phyloP scores from a whole-genome alignment of 2,113 vertebrate species.

The Edolisoma coerulescens region DNA sequence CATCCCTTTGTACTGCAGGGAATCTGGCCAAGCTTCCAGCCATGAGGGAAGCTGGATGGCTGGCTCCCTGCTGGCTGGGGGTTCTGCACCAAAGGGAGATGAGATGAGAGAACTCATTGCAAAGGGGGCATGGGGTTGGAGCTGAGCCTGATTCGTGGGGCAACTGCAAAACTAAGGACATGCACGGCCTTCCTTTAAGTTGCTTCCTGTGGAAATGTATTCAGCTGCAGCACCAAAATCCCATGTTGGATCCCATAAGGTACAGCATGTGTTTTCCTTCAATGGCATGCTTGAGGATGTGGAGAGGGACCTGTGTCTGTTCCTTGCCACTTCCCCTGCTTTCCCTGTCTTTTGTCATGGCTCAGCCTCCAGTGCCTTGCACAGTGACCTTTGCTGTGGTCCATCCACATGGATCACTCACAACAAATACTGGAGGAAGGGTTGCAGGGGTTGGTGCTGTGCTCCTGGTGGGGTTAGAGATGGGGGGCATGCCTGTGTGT shows the following conservation, averaged over 20 bases:
- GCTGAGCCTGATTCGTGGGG: not conserved
- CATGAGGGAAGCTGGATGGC: not conserved
- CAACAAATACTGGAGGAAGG: not conserved
- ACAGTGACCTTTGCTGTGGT: not conserved
- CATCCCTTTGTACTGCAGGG: not conserved
- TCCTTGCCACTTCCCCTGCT: not conserved
- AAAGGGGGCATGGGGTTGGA: not conserved
- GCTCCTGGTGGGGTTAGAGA: not conserved
- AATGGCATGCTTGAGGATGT: not conserved
- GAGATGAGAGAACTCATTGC: not conserved
- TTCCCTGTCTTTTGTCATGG: not conserved
- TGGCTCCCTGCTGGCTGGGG: not conserved
- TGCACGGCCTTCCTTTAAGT: not conserved
- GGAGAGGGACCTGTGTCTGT: not conserved
- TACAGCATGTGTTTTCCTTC: not conserved
- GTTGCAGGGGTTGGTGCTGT: not conserved
- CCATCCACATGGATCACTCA: not conserved
- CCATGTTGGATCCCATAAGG: not conserved
- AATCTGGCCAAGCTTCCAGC: not conserved
- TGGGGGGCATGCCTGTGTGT: not conserved
- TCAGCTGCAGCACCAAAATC: not conserved
- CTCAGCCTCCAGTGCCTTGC: not conserved
- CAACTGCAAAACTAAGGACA: not conserved
- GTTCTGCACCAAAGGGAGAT: not conserved
- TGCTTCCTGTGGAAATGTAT: not conserved